Evolutionary conservation across 2,797 vertebrate species (phyloP).

Genomic region (Oryzias dopingdopingensis): DNA sequence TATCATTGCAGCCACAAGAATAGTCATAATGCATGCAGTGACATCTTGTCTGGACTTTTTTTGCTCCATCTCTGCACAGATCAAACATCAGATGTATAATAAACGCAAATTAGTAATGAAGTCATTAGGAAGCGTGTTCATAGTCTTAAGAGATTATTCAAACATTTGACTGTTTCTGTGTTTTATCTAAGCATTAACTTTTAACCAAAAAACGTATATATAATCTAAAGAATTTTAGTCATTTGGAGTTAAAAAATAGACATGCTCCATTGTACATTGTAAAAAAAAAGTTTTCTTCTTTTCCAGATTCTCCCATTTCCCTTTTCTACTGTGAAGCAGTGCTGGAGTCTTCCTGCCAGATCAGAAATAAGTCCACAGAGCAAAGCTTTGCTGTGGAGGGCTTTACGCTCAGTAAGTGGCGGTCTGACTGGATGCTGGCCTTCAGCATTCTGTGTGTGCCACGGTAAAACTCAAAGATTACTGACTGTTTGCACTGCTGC

Average conservation of each 20-base stretch:
- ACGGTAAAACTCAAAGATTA: slow-evolving; percentile 57
- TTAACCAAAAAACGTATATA: too few species aligned
- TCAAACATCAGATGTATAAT: too few species aligned
- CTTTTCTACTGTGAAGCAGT: slow-evolving; percentile 56
- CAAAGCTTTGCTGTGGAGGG: slow-evolving; percentile 65
- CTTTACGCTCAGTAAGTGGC: slow-evolving; percentile 60
- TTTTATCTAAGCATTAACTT: too few species aligned
- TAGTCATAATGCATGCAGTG: slow-evolving; percentile 45
- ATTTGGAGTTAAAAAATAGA: slow-evolving; percentile 10
- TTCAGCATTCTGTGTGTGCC: slow-evolving; percentile 41
- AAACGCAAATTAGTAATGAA: too few species aligned
- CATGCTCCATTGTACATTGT: slow-evolving; percentile 51
- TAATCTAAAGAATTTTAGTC: too few species aligned
- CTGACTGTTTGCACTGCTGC: slow-evolving; percentile 46
- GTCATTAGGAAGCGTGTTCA: too few species aligned
- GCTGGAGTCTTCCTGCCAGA: slow-evolving; percentile 59
- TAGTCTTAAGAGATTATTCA: too few species aligned
- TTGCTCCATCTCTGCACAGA: too few species aligned
- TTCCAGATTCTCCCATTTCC: slow-evolving; percentile 63
- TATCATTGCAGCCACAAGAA: slow-evolving; percentile 40
- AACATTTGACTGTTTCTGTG: too few species aligned
- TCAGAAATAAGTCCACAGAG: slow-evolving; percentile 73
- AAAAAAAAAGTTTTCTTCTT: slow-evolving; percentile 58
- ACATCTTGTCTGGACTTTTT: slow-evolving; percentile 33
- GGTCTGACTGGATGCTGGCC: slow-evolving; percentile 67